A percentile compares a stretch with the other conserved stretches of the same genome.
phyloP scores from a whole-genome alignment of 2,797 vertebrate species.

The Pipistrellus kuhlii region DNA sequence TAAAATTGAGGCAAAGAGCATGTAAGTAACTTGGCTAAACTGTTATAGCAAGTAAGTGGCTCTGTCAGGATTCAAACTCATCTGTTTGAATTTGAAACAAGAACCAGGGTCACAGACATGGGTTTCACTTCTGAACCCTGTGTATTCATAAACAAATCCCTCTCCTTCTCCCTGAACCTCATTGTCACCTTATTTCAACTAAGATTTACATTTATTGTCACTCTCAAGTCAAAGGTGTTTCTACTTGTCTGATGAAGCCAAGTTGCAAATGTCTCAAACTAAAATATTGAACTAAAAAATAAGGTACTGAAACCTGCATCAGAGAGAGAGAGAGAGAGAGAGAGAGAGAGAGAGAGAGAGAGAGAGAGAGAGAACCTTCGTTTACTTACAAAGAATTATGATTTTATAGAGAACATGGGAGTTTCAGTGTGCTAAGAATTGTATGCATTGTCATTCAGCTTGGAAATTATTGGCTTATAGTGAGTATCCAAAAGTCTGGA shows the following conservation, averaged over 20 bases:
- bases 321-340: no score
- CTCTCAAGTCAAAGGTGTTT: neutral
- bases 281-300: neutral
- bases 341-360: no score
- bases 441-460: neutral
- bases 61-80: neutral
- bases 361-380: neutral
- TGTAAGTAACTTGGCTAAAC: neutral
- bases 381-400: neutral
- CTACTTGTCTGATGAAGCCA: neutral
- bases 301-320: neutral
- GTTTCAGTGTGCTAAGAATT: neutral
- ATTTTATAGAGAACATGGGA: neutral
- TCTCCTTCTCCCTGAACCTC: neutral
- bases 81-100: neutral
- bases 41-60: neutral
- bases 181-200: neutral
- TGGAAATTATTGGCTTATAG: neutral
- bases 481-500: neutral
- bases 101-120: neutral
- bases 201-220: neutral
- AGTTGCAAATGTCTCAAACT: neutral
- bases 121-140: neutral
- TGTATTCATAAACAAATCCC: neutral
- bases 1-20: neutral